phyloP scores from a whole-genome alignment of 1,140 invertebrate genomes.

The Ganaspis sp. region DNA sequence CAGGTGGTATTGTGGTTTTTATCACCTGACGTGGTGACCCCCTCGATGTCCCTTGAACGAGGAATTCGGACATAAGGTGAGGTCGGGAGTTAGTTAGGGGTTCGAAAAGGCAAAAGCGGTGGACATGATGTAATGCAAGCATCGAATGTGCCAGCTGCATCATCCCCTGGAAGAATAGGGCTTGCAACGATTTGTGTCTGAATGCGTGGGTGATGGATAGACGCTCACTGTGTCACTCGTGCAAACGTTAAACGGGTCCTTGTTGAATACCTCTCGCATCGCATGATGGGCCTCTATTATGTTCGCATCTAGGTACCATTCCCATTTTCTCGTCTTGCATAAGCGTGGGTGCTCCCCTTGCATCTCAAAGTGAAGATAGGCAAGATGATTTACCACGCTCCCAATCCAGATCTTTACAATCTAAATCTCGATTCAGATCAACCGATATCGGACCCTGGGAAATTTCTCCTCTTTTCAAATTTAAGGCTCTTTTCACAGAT shows the following conservation, averaged over 20 bases:
- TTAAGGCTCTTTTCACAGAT: not conserved
- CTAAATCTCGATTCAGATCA: constrained; percentile 26
- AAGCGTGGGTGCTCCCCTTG: constrained; percentile 18
- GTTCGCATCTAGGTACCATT: constrained; percentile 15
- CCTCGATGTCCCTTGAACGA: constrained; percentile 40
- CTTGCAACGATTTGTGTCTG: constrained; percentile 48
- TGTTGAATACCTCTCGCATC: constrained; percentile 1
- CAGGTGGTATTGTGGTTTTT: constrained; percentile 61
- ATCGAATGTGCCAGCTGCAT: constrained; percentile 62
- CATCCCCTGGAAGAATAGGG: constrained; percentile 40
- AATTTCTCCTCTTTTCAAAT: constrained; percentile 9
- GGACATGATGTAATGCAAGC: not conserved
- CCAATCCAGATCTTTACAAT: constrained; percentile 17
- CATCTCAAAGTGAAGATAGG: constrained; percentile 11
- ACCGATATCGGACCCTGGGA: constrained; percentile 22
- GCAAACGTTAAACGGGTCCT: constrained; percentile 58
- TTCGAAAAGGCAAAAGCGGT: constrained; percentile 22
- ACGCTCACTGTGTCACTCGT: constrained; percentile 65
- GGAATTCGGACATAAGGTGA: constrained; percentile 45
- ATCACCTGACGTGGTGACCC: constrained; percentile 57
- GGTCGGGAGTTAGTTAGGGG: constrained; percentile 44
- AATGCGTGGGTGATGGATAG: constrained; percentile 75
- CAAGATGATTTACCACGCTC: constrained; percentile 20
- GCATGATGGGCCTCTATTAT: constrained; percentile 15
- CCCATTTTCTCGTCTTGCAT: constrained; percentile 8